Evolutionary conservation across 2,113 vertebrate genomes (phyloP), one percentile per base, ranked within the genome.

Genomic region (Pseudonaja textilis): DNA sequence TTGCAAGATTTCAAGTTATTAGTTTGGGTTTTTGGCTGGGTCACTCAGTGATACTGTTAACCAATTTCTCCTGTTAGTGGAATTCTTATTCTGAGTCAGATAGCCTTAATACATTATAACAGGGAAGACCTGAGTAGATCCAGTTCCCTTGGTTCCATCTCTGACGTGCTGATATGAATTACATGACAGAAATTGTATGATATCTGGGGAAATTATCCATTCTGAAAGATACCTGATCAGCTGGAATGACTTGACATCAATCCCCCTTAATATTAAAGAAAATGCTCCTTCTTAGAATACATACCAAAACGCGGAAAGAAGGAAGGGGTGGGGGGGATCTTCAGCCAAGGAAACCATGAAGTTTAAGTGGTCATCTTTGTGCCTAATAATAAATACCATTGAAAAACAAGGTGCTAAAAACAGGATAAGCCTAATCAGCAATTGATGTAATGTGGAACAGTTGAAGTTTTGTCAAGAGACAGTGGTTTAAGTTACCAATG

Each of bases 51-150:
- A 64, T 93, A 92, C 92, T 93, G 93, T 92, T 97, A 93, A 59
- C 94, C 93, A 94, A n/a, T 93, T 91, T 85, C 39, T 88, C 95
- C 94, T 96, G 88, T 95, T 94, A 94, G 91, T 88, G 94, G 93
- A 93, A 86, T 97, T 93, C 96, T 97, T 97, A 96, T 93, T 96
- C 85, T 94, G 94, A 91, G 94, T 97, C 96, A 96, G 97, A 94
- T 96, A 94, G 97, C 97, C 97, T 97, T 98, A 97, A 97, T 94
- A 96, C 94, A 94, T 90, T 94, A 95, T 95, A 94, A 96, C 93
- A 95, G 92, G 90, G 90, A 92, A 96, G 25, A 85, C 81, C 93
- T 94, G 95, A 93, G 20, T 92, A 93, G 93, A 96, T 95, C 93
- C 81, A 69, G 34, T 39, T 91, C 42, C 92, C 61, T 93, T 23